These are phyloP conservation scores for Motacilla alba DNA, from an alignment of 2,113 vertebrate genomes.

Conservation along the genomic window DNA sequence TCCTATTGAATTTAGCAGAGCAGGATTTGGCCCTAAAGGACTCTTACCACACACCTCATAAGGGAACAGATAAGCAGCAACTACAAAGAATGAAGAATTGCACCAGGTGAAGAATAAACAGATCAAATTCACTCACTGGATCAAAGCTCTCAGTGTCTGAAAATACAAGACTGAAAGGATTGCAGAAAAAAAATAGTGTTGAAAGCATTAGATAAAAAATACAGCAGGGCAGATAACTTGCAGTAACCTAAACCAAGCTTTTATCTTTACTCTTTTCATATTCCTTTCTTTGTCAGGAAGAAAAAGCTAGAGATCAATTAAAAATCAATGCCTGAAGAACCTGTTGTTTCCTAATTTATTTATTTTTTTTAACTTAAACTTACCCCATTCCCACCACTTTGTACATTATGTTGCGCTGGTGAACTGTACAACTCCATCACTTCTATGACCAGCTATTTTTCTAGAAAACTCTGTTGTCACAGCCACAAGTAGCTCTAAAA, in stretches of 20 bases:
- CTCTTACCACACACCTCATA: neutral
- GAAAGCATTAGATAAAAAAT: neutral
- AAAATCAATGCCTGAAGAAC: neutral
- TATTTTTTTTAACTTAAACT: neutral
- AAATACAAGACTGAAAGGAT: neutral
- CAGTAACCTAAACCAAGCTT: neutral
- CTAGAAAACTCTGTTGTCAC: neutral
- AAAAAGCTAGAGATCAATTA: neutral
- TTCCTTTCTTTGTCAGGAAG: neutral
- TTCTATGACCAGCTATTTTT: neutral
- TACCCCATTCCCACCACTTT: neutral
- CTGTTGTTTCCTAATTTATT: neutral
- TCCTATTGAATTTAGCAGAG: neutral
- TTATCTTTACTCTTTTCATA: neutral
- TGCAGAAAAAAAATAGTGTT: neutral
- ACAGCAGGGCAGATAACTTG: neutral
- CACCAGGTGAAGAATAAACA: neutral
- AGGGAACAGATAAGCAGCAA: neutral
- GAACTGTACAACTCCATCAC: neutral
- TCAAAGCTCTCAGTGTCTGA: neutral
- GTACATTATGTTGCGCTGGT: neutral
- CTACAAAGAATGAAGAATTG: neutral
- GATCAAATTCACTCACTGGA: neutral
- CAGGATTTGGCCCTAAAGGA: neutral
- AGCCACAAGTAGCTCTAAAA: neutral